Conservation (phyloP, 23 tunicate genomes). For the Corella eumyota region DNA sequence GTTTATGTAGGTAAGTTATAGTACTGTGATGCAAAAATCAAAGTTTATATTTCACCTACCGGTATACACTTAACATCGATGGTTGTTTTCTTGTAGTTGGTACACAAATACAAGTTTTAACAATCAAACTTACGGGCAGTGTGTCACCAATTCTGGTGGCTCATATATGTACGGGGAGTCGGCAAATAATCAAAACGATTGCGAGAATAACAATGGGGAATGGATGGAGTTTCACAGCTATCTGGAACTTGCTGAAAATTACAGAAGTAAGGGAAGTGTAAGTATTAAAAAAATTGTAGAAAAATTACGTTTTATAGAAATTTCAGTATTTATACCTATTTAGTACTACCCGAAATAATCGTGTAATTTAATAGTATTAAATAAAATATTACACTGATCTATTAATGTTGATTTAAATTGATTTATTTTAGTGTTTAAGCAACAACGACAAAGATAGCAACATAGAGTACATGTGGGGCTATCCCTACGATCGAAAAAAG, state of each 20-base stretch:
- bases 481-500: constrained; percentile 54
- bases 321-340: no score
- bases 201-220: constrained; percentile 39
- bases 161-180: constrained; percentile 53
- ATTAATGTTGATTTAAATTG: no score
- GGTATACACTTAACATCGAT: no score
- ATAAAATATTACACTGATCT: not conserved
- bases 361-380: no score
- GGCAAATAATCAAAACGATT: constrained; percentile 42
- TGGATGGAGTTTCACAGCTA: constrained; percentile 65
- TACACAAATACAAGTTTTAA: constrained; percentile 59
- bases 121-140: constrained; percentile 40
- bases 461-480: constrained; percentile 70
- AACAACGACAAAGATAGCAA: not conserved
- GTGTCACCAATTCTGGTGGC: constrained; percentile 32
- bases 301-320: no score
- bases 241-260: constrained; percentile 60
- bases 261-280: constrained; percentile 4
- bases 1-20: constrained; percentile 58
- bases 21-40: constrained; percentile 10
- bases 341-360: no score
- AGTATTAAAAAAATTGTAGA: not conserved
- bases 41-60: no score
- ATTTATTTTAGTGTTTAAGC: no score
- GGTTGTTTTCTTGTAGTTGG: no score